Conservation (phyloP, 2,888 invertebrate genomes). For the Drosophila setosimentum region DNA sequence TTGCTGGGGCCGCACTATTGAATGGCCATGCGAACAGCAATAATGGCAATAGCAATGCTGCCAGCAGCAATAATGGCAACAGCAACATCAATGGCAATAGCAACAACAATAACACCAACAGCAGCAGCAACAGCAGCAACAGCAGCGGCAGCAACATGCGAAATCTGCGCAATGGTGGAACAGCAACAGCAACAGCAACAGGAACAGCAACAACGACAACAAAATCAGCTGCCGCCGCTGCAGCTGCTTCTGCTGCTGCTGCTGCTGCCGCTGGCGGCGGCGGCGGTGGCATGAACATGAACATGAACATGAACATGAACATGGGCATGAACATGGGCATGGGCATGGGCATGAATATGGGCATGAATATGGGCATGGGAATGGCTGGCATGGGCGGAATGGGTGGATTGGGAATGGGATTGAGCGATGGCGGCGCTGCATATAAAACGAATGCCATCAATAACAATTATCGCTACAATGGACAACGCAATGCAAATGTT, state of each 20-base stretch:
- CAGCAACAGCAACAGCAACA: constrained; percentile 1
- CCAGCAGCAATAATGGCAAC: constrained; percentile 15
- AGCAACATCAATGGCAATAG: constrained; percentile 12
- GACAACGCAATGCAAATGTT: constrained; percentile 76
- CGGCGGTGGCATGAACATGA: constrained; percentile 29
- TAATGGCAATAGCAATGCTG: constrained; percentile 56
- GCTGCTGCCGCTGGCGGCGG: constrained; percentile 17
- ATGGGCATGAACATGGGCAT: constrained; percentile 26
- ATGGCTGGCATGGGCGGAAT: constrained; percentile 38
- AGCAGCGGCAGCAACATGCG: constrained; percentile 40
- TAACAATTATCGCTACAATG: constrained; percentile 85
- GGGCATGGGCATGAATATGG: constrained; percentile 35
- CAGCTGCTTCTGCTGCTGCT: constrained; percentile 23
- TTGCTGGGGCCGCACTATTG: constrained; percentile 40
- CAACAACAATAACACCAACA: constrained; percentile 48
- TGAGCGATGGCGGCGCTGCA: constrained; percentile 59
- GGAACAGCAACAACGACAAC: constrained; percentile 2
- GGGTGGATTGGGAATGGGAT: constrained; percentile 29
- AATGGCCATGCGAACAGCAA: constrained; percentile 62
- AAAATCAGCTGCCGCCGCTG: constrained; percentile 8
- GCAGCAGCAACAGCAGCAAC: constrained; percentile 16
- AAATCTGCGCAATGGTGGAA: constrained; percentile 67
- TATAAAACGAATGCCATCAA: constrained; percentile 84
- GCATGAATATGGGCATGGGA: constrained; percentile 41
- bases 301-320: constrained; percentile 23